Percentiles rank a stretch among this genome's conserved stretches.
These are phyloP conservation scores for Eristalis intricaria DNA, from an alignment of 2,888 invertebrate genomes.

Conservation along the genomic window DNA sequence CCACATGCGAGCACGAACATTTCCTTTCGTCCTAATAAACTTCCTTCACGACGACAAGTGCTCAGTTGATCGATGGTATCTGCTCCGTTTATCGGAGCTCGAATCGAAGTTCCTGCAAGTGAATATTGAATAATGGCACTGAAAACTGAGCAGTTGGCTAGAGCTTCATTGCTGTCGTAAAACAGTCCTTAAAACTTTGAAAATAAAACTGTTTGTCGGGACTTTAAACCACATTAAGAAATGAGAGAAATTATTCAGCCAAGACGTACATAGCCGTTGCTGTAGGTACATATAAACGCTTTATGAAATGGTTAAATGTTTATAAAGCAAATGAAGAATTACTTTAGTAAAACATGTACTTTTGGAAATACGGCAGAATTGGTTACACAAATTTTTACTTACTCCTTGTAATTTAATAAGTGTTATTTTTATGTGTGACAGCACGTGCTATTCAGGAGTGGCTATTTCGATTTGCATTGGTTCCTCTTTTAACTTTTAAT, in stretches of 20 bases:
- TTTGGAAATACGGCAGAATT: not conserved
- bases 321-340: not conserved
- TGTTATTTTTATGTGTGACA: too few species aligned
- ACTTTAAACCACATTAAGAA: not conserved
- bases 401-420: not conserved
- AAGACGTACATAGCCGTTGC: not conserved
- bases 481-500: too few species aligned
- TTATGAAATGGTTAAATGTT: not conserved
- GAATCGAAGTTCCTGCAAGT: not conserved
- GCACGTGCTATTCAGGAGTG: too few species aligned
- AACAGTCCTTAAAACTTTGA: not conserved
- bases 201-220: not conserved
- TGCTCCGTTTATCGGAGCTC: not conserved
- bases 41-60: not conserved
- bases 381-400: not conserved
- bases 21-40: not conserved
- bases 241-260: not conserved
- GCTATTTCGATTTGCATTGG: too few species aligned
- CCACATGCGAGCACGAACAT: not conserved
- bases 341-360: not conserved
- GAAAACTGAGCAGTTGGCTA: not conserved
- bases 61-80: constrained; percentile 1
- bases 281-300: not conserved
- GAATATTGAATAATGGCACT: not conserved
- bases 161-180: not conserved